phyloP scores from a whole-genome alignment of 2,888 invertebrate species.

The Eupithecia vulgata region DNA sequence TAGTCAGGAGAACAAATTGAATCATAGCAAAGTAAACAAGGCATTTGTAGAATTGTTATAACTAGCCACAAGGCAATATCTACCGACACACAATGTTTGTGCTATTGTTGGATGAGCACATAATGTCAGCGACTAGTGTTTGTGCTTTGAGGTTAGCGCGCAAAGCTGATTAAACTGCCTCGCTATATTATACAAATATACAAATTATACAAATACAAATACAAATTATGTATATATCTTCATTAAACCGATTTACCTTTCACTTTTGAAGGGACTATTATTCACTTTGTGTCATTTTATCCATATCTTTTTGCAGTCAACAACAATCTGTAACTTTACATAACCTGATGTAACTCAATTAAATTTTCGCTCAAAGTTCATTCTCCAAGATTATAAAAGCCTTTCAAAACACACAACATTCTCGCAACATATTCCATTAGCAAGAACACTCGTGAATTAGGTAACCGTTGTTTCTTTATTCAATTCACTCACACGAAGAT shows the following conservation, averaged over 20 bases:
- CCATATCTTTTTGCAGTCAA: background rate
- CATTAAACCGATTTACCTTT: background rate
- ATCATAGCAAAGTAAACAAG: background rate
- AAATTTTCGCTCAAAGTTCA: constrained; percentile 4
- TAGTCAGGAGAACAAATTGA: no score
- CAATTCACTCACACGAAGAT: constrained; percentile 24
- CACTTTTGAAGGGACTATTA: background rate
- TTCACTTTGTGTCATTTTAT: background rate
- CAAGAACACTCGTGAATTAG: constrained; percentile 26
- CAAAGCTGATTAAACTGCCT: constrained; percentile 27
- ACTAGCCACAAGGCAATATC: constrained; percentile 15
- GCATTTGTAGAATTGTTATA: background rate
- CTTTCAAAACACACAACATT: constrained; percentile 16
- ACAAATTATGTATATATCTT: background rate
- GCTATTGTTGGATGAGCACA: constrained; percentile 20
- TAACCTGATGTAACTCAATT: background rate
- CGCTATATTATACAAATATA: no score
- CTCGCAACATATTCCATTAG: constrained; percentile 24
- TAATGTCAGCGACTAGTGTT: constrained; percentile 28
- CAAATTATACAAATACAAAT: no score
- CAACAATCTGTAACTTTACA: background rate
- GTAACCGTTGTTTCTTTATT: constrained; percentile 26
- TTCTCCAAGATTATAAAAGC: background rate
- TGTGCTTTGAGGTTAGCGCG: constrained; percentile 24
- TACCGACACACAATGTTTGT: constrained; percentile 22